Percentiles rank a stretch among this genome's conserved stretches.
phyloP scores from a whole-genome alignment of 2,113 vertebrate genomes.

The Rhinoderma darwinii region DNA sequence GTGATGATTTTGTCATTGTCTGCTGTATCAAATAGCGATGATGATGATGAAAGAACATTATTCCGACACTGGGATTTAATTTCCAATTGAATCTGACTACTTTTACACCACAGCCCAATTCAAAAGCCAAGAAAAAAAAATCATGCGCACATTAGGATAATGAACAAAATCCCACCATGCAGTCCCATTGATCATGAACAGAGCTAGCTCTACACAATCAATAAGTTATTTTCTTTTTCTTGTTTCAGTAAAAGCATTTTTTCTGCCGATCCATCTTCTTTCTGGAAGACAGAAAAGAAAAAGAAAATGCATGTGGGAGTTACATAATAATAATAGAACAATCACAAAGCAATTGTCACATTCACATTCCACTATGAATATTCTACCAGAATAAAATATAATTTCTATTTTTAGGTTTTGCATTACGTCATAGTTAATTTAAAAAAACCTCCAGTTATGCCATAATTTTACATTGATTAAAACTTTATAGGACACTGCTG shows the following conservation, averaged over 20 bases:
- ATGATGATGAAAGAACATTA: not conserved
- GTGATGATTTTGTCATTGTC: conserved; percentile 1
- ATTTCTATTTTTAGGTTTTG: not conserved
- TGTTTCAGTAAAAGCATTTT: conserved; percentile 60
- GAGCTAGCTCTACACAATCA: conserved; percentile 56
- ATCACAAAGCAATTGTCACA: conserved; percentile 11
- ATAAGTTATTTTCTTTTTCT: conserved; percentile 59
- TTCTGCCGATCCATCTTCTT: conserved; percentile 59
- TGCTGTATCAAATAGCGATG: not conserved
- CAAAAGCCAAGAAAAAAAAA: not conserved
- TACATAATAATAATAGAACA: conserved; percentile 46
- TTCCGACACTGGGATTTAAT: not conserved
- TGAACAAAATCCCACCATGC: conserved; percentile 51
- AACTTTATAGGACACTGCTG: not conserved
- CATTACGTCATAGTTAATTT: not conserved
- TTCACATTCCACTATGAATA: conserved; percentile 8
- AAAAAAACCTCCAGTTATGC: not conserved
- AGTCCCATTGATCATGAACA: conserved; percentile 53
- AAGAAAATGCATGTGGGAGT: conserved; percentile 44
- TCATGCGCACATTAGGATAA: conserved; percentile 52
- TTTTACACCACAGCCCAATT: conserved; percentile 16
- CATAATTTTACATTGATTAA: not conserved
- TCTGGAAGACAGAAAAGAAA: conserved; percentile 55
- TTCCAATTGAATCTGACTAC: not conserved
- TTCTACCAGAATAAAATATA: not conserved